Base-by-base conservation (phyloP, 1,140 invertebrate genomes). In the Drosophila chauvacae region DNA sequence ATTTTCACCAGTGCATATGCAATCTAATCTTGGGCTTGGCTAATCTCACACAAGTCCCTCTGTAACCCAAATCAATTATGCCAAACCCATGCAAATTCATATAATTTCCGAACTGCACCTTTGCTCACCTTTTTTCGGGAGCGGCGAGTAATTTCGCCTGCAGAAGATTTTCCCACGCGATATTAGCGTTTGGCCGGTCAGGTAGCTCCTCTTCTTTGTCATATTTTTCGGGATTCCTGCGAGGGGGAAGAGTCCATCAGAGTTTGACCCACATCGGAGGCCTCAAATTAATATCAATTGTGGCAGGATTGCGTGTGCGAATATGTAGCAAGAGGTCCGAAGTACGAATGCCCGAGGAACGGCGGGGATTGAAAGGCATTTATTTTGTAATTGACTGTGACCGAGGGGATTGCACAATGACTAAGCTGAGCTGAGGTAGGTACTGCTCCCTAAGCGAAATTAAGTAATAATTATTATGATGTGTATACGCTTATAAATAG, bases 231-330 rank as follows among this genome's bases (percentile, higher is more conserved):
- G 28, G 62, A 11, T 16, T 65, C 28, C 39, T 39, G 23, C 30
- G 23, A n/a, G 26, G 45, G 9, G 23, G 10, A 20, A n/a, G 53
- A 16, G 68, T 47, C 55, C 68, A 72, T 72, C 65, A 23, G 35
- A n/a, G 57, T 14, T 55, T 75, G 75, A 78, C 74, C 75, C 75
- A 78, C 65, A 70, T 78, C n/a, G 57, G 37, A 14, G 53, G 53
- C 39, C 76, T 70, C 75, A 78, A 78, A 78, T 78, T 78, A 78
- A 78, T 78, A 78, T 78, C 76, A 78, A 78, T 78, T 78, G 74
- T 71, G 58, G 51, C 58, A 65, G 74, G 74, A 53, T 77, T 77
- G 74, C 75, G 74, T 78, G 76, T 78, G 75, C 64, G 57, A 63
- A 78, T 69, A 53, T 44, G 33, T 26, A 6, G 51, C 14, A 16